A percentile compares a stretch with the other conserved stretches of the same genome.
These are phyloP conservation scores for Threskiornis aethiopicus DNA, from an alignment of 2,797 vertebrate species.

Conservation along the genomic window DNA sequence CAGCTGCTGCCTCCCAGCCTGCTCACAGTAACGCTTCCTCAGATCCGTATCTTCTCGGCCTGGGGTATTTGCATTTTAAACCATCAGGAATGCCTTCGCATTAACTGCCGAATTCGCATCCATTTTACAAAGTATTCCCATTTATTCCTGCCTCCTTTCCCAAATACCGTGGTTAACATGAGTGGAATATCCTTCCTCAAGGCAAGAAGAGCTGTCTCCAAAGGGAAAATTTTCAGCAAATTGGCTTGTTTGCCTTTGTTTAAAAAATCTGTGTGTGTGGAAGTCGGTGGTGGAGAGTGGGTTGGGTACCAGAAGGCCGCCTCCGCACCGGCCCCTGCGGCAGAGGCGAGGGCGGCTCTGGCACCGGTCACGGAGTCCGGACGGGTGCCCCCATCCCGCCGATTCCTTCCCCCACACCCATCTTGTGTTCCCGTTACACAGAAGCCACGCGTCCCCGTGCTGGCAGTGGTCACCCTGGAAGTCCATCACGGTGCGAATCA, in stretches of 20 bases:
- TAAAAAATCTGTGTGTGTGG: not conserved
- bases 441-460: accelerated
- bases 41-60: not conserved
- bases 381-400: accelerated
- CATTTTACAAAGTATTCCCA: not conserved
- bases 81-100: not conserved
- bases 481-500: accelerated
- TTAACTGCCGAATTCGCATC: not conserved
- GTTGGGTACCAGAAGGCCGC: not conserved
- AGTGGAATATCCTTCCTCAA: accelerated
- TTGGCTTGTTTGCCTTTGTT: not conserved
- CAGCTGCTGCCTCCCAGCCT: not conserved
- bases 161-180: accelerated
- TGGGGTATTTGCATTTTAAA: not conserved
- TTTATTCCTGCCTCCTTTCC: not conserved
- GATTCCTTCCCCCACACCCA: not conserved
- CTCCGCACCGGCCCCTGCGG: not conserved
- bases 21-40: not conserved
- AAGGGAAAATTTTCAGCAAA: not conserved
- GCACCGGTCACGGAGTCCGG: accelerated
- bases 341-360: not conserved
- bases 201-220: not conserved
- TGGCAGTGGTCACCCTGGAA: accelerated
- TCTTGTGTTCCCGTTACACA: not conserved
- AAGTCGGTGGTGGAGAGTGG: accelerated